A percentile compares a stretch with the other conserved stretches of the same genome.
phyloP scores from a whole-genome alignment of 2,113 vertebrate species.

The Malaclemys terrapin region DNA sequence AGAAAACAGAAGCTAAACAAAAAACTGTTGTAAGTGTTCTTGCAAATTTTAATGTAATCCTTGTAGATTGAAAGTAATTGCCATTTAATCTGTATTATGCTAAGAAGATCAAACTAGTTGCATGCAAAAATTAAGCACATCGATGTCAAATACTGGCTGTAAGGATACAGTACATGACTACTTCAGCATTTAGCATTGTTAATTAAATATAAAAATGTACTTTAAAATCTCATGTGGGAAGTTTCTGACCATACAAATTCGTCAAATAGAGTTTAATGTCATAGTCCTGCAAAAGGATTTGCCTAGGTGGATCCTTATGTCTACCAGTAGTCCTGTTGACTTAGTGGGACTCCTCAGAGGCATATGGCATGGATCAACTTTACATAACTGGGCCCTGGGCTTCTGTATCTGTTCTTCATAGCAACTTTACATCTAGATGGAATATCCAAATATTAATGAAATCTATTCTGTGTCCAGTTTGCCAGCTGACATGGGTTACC shows the following conservation, averaged over 20 bases:
- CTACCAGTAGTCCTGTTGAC: not conserved
- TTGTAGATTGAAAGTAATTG: not conserved
- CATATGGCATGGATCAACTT: not conserved
- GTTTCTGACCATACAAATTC: not conserved
- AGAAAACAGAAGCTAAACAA: not conserved
- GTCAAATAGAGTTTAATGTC: not conserved
- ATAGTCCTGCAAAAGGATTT: not conserved
- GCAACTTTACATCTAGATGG: not conserved
- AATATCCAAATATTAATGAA: not conserved
- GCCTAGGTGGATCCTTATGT: not conserved
- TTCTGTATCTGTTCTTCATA: not conserved
- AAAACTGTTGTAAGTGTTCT: not conserved
- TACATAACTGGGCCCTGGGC: fast-evolving
- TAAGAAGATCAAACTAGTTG: not conserved
- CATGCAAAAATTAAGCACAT: not conserved
- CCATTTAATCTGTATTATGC: not conserved
- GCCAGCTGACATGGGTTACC: not conserved
- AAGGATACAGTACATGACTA: fast-evolving
- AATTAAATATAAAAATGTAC: not conserved
- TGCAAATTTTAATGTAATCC: fast-evolving
- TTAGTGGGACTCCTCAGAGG: not conserved
- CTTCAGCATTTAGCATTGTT: not conserved
- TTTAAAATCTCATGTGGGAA: not conserved
- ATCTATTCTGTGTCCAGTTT: not conserved
- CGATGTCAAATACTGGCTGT: not conserved